Conservation (phyloP, 2,888 invertebrate genomes). For the Pristionchus mayeri region DNA sequence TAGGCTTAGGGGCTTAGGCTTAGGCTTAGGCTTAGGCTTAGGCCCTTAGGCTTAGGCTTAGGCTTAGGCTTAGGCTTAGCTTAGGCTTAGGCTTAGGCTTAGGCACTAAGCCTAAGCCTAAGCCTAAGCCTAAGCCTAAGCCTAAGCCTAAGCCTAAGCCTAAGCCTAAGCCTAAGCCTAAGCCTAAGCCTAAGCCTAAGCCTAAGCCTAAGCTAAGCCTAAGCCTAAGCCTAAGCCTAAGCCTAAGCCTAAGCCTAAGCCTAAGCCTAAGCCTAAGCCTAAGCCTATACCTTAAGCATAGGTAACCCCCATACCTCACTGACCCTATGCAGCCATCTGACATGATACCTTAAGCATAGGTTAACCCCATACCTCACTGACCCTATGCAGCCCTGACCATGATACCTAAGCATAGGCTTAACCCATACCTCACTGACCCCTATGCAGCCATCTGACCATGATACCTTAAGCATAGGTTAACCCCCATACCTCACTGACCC, state of each 20-base stretch:
- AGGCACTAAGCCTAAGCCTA: slow-evolving; percentile 53
- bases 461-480: too few species aligned
- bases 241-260: slow-evolving; percentile 51
- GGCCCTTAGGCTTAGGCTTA: slow-evolving; percentile 55
- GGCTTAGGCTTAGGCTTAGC: slow-evolving; percentile 53
- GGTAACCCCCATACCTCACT: too few species aligned
- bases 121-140: slow-evolving; percentile 50
- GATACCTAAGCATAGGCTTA: too few species aligned
- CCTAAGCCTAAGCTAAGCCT: slow-evolving; percentile 52
- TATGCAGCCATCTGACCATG: too few species aligned
- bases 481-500: too few species aligned
- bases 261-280: slow-evolving; percentile 50
- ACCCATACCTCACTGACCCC: too few species aligned
- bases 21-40: slow-evolving; percentile 53
- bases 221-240: slow-evolving; percentile 51
- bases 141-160: slow-evolving; percentile 52
- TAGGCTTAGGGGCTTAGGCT: slow-evolving; percentile 51
- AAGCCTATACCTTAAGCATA: slow-evolving; percentile 51
- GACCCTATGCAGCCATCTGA: too few species aligned
- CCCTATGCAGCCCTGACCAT: too few species aligned
- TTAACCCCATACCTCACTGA: too few species aligned
- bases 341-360: too few species aligned
- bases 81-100: too few species aligned
- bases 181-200: slow-evolving; percentile 51
- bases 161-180: slow-evolving; percentile 52